Percentiles rank a stretch among this genome's conserved stretches.
These are phyloP conservation scores for Polypterus bichir DNA, from an alignment of 2,113 vertebrate species.

Conservation along the genomic window DNA sequence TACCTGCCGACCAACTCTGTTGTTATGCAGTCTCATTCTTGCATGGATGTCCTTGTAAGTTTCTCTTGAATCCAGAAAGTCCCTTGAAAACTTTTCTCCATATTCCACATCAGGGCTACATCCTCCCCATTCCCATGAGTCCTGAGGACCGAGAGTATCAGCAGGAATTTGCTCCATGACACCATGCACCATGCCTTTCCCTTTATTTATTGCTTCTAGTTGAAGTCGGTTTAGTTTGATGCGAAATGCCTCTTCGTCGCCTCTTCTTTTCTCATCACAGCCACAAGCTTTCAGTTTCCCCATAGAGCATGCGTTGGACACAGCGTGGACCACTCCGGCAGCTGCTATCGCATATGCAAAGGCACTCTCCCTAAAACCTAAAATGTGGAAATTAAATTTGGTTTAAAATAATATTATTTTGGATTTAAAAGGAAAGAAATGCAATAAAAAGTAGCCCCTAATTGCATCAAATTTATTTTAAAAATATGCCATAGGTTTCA, in stretches of 20 bases:
- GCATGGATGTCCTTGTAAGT: slow-evolving; percentile 93
- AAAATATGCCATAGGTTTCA: too few relatives aligned
- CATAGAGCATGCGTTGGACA: slow-evolving; percentile 89
- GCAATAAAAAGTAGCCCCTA: neutral
- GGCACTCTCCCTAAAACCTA: slow-evolving; percentile 92
- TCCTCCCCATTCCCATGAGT: slow-evolving; percentile 98
- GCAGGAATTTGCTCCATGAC: slow-evolving; percentile 81
- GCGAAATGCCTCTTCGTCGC: slow-evolving; percentile 87
- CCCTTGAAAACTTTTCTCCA: slow-evolving; percentile 90
- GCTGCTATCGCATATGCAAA: slow-evolving; percentile 90
- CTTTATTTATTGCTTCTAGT: slow-evolving; percentile 84
- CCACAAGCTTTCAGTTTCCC: slow-evolving; percentile 87
- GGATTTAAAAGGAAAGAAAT: neutral
- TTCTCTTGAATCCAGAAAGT: slow-evolving; percentile 92
- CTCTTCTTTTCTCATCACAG: slow-evolving; percentile 79
- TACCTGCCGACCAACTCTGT: slow-evolving; percentile 91
- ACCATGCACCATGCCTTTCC: slow-evolving; percentile 90
- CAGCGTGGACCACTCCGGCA: slow-evolving; percentile 81
- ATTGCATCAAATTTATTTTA: too few relatives aligned
- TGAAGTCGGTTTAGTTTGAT: slow-evolving; percentile 83
- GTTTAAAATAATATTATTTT: too few relatives aligned
- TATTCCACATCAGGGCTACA: slow-evolving; percentile 95
- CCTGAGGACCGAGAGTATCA: slow-evolving; percentile 71
- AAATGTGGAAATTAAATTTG: neutral
- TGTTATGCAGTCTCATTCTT: slow-evolving; percentile 95